Evolutionary conservation across 2,888 invertebrate species (phyloP), one percentile per base, ranked within the genome.

Genomic region (Anthoptus insignis): DNA sequence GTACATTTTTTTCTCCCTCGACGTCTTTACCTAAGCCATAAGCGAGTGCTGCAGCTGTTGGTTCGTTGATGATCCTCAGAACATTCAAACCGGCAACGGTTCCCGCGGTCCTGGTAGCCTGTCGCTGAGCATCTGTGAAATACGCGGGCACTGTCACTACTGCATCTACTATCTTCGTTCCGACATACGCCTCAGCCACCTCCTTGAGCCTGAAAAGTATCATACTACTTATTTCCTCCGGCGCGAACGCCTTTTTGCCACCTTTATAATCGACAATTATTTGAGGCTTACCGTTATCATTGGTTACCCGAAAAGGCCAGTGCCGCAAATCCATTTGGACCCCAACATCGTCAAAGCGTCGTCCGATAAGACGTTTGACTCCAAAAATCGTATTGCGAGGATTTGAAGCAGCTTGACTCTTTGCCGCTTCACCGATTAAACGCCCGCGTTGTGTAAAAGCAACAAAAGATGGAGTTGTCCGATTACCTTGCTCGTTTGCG

Each of bases 61-160:
- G 87, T 61, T 90, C 90, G 34, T 89, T 90, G 0, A 85, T 79
- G 1, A 90, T 83, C 34, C 83, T 78, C 1, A 89, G 61, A 0
- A 91, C 78, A 37, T 89, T 81, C 1, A 91, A 71, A 1, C 89
- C 90, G 3, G 88, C 89, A 27, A 89, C 80, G 0, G 73, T 65
- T 0, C 82, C 89, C 3, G 89, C 89, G 0, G 77, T 66, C 59
- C 77, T 81, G 2, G 87, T 89, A 0, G 89, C 87, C 58, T 87
- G 84, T 0, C 89, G 78, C 59, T 91, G 90, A 0, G 83, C 72
- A 59, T 88, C 84, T 52, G 81, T 88, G 68, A 89, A 90, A 73
- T 88, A 87, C 37, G 88, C 87, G 0, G 90, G 90, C 6, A 90
- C 90, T 1, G 89, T 88, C 2, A 91, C 80, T 19, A 91, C 90